Evolutionary conservation across 2,797 vertebrate genomes (phyloP).

Genomic region (Novumbra hubbsi): DNA sequence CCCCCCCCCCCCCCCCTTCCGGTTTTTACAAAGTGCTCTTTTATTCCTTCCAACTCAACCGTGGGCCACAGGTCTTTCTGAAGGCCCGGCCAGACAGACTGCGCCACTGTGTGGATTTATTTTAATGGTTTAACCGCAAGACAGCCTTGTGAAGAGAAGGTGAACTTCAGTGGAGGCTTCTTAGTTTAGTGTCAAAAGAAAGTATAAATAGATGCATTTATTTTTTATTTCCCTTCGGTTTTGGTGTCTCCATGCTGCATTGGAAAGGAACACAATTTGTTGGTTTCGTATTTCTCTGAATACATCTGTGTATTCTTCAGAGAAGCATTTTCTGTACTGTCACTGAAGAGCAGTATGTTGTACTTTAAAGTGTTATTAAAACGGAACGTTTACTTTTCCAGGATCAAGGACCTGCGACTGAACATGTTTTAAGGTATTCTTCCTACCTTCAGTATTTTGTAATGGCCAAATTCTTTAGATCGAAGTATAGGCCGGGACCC

Average conservation of each 20-base stretch:
- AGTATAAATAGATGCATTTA: slow-evolving; percentile 46
- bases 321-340: slow-evolving; percentile 16
- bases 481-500: neutral
- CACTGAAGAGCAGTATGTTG: slow-evolving; percentile 39
- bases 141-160: slow-evolving; percentile 46
- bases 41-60: slow-evolving; percentile 45
- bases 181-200: slow-evolving; percentile 38
- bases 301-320: neutral
- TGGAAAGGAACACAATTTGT: slow-evolving; percentile 16
- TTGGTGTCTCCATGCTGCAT: slow-evolving; percentile 27
- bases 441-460: slow-evolving; percentile 8
- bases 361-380: slow-evolving; percentile 24
- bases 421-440: neutral
- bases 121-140: slow-evolving; percentile 49
- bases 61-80: slow-evolving; percentile 21
- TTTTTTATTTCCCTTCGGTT: slow-evolving; percentile 32
- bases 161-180: slow-evolving; percentile 24
- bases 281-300: slow-evolving; percentile 21
- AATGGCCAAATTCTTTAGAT: slow-evolving; percentile 10
- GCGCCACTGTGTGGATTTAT: slow-evolving; percentile 33
- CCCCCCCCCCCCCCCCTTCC: no score
- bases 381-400: slow-evolving; percentile 1
- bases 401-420: neutral
- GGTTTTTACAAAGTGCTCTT: slow-evolving; percentile 63
- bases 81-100: slow-evolving; percentile 29